Evolutionary conservation across 2,888 invertebrate species (phyloP).

Genomic region (Synergus laeviventris): DNA sequence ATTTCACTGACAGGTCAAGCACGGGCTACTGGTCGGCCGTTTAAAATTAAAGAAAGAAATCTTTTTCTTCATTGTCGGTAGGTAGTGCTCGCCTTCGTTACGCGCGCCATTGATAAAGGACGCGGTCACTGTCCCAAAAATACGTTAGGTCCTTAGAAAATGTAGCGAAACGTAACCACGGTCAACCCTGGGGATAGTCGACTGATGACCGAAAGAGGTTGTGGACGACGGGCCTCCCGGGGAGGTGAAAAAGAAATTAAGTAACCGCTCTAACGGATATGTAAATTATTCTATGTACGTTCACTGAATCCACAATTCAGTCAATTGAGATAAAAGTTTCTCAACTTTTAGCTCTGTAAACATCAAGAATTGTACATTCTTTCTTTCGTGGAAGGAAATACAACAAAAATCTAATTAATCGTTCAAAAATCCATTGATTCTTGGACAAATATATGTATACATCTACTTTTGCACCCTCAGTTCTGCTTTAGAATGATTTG

Average conservation of each 20-base stretch:
- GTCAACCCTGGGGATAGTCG: constrained; percentile 54
- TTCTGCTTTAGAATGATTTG: not conserved
- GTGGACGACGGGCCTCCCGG: constrained; percentile 34
- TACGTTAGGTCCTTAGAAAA: constrained; percentile 58
- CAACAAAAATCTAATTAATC: too few relatives aligned
- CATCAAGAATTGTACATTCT: too few relatives aligned
- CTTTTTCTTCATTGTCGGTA: constrained; percentile 63
- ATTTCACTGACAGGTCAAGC: constrained; percentile 68
- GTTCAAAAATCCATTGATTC: too few relatives aligned
- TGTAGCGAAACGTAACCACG: constrained; percentile 64
- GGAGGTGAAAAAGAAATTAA: constrained; percentile 48
- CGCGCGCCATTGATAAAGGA: constrained; percentile 60
- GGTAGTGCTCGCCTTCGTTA: constrained; percentile 66
- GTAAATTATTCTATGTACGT: constrained; percentile 23
- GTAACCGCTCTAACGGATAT: constrained; percentile 66
- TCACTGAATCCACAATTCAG: not conserved
- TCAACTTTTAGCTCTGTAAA: not conserved
- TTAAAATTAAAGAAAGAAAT: constrained; percentile 47
- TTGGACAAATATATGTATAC: too few relatives aligned
- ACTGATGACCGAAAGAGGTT: constrained; percentile 58
- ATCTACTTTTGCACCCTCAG: not conserved
- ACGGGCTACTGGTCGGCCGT: constrained; percentile 57
- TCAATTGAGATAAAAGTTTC: constrained; percentile 2
- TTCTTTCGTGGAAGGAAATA: too few relatives aligned
- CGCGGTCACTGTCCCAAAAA: constrained; percentile 42